These are phyloP conservation scores for Glyphotaelius pellucidus DNA, from an alignment of 2,888 invertebrate genomes.

Conservation along the genomic window DNA sequence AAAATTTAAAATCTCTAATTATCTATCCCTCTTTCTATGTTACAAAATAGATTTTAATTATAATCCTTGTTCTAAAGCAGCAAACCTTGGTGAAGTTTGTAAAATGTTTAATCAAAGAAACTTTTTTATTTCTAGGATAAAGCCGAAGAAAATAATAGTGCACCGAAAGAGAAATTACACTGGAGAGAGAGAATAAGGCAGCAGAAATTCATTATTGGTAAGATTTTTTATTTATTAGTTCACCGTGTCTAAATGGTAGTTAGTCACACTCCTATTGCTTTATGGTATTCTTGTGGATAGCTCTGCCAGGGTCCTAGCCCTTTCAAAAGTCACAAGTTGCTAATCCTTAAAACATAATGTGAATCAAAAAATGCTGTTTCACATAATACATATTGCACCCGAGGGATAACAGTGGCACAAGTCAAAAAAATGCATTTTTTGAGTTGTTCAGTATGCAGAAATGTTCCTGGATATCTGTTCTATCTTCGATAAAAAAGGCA, in stretches of 20 bases:
- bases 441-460: too few relatives aligned
- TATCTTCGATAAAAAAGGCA: too few relatives aligned
- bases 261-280: not conserved
- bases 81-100: not conserved
- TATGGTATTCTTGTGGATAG: not conserved
- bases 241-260: not conserved
- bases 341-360: not conserved
- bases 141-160: conserved; percentile 75
- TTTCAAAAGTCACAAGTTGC: not conserved
- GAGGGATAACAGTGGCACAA: too few relatives aligned
- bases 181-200: conserved; percentile 79
- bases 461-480: too few relatives aligned
- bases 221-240: conserved; percentile 67
- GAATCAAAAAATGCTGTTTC: not conserved
- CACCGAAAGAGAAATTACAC: conserved; percentile 73
- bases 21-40: not conserved
- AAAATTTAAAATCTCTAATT: not conserved
- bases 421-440: too few relatives aligned
- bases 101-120: not conserved
- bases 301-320: not conserved
- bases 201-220: conserved; percentile 83
- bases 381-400: too few relatives aligned
- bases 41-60: not conserved
- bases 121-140: conserved; percentile 71
- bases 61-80: not conserved